Evolutionary conservation across 2,888 invertebrate genomes (phyloP), one percentile per base, ranked within the genome.

Genomic region (Elmis aenea): DNA sequence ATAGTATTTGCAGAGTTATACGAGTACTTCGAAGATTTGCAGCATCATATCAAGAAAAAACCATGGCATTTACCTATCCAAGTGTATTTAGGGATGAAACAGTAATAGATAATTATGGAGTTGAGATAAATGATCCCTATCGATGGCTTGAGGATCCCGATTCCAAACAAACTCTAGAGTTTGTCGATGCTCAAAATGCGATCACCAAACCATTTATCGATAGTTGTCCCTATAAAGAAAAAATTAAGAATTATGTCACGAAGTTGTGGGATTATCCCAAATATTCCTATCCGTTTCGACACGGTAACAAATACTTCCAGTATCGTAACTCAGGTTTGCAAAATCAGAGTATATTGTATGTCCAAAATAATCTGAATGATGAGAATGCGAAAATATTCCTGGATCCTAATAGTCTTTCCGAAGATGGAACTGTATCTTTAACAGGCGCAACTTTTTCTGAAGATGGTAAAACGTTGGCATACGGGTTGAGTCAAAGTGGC

Each of bases 141-240:
- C 82, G 95, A 35, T 97, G 95, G 94, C 68, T 99, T 38, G 97
- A 99, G 67, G 90, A 97, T 69, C 94, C 96, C 0, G 93, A 96
- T 67, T 77, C 88, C 0, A 78, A 83, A 39, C 93, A 96, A 67
- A 95, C 96, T 2, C 83, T 88, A 66, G 75, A 77, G 34, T 99
- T 87, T 71, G 90, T 97, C 12, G 85, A 90, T 36, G 83, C 81
- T 14, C 89, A 97, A 68, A 97, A 97, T 73, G 79, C 77, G 24
- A 75, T 97, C 25, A 91, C 94, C 4, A 72, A 77, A 45, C 92
- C 94, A 0, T 96, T 81, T 68, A 70, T 99, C 12, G 79, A 88
- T 54, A 75, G 75, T 11, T 93, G 88, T 56, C 74, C 80, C 0
- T 75, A 79, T 27, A 83, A 86, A 61, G 70, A 78, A 5, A 78